A percentile compares a stretch with the other conserved stretches of the same genome.
These are phyloP conservation scores for Netelia fuscicornis DNA, from an alignment of 2,888 invertebrate genomes.

Conservation along the genomic window DNA sequence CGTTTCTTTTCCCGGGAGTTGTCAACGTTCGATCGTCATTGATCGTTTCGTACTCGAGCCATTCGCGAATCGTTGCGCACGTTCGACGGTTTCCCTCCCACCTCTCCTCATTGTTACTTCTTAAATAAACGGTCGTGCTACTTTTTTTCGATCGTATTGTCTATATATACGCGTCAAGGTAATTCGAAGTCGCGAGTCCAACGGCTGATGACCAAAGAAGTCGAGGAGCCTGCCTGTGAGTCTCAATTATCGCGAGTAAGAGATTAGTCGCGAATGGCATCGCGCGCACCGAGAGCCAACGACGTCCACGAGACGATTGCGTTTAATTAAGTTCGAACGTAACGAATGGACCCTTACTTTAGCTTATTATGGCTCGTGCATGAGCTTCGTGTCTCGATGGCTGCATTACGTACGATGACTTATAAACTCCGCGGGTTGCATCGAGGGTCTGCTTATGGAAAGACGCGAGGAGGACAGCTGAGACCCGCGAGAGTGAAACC, in stretches of 20 bases:
- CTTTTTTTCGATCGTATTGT: background rate
- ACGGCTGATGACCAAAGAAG: constrained; percentile 61
- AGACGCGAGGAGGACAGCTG: constrained; percentile 18
- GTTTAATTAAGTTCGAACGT: constrained; percentile 67
- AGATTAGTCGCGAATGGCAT: constrained; percentile 68
- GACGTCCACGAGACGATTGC: constrained; percentile 33
- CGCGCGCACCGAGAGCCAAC: constrained; percentile 17
- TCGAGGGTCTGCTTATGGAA: constrained; percentile 10
- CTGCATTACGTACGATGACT: constrained; percentile 23
- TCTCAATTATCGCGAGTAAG: constrained; percentile 67
- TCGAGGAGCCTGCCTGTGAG: constrained; percentile 42
- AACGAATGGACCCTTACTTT: constrained; percentile 44
- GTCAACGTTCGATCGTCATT: background rate
- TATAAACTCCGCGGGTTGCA: background rate
- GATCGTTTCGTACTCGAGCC: background rate
- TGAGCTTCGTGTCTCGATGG: constrained; percentile 5
- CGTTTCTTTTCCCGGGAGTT: constrained; percentile 13
- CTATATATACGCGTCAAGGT: no score
- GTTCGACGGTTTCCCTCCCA: no score
- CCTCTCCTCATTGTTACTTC: constrained; percentile 9
- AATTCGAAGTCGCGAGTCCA: no score
- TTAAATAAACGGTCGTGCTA: constrained; percentile 57
- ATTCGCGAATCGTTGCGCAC: no score
- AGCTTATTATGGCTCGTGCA: constrained; percentile 43
- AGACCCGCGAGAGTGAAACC: constrained; percentile 1